These are phyloP conservation scores for Anadara kagoshimensis DNA, from an alignment of 1,140 invertebrate genomes.

Conservation along the genomic window DNA sequence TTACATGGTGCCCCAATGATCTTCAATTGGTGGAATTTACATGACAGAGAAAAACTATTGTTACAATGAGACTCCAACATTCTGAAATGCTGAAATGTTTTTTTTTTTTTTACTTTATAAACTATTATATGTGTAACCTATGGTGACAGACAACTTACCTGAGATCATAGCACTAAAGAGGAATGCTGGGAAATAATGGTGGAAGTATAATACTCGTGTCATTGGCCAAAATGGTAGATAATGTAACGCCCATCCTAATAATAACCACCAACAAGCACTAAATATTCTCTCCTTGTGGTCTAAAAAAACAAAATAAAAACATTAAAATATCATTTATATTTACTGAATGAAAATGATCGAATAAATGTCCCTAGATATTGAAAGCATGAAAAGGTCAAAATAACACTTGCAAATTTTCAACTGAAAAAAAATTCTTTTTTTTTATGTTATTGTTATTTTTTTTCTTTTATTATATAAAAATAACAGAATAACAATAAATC, in stretches of 20 bases:
- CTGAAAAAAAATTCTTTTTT: no score
- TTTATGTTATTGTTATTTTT: no score
- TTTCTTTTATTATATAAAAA: no score
- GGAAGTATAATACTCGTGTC: conserved; percentile 95
- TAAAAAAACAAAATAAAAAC: conserved; percentile 53
- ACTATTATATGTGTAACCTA: neutral
- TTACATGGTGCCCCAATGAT: no score
- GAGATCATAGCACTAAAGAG: conserved; percentile 95
- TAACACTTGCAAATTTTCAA: no score
- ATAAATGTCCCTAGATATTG: neutral
- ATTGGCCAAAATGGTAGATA: conserved; percentile 97
- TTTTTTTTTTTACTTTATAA: neutral
- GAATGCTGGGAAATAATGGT: conserved; percentile 97
- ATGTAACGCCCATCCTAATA: conserved; percentile 92
- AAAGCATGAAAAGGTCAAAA: no score
- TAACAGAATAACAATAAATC: no score
- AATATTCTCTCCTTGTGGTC: conserved; percentile 74
- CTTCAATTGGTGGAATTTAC: no score
- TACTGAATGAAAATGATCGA: no score
- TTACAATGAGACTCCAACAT: neutral
- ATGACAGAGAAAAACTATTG: neutral
- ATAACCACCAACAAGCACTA: conserved; percentile 84
- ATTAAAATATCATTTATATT: neutral
- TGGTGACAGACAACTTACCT: conserved; percentile 76
- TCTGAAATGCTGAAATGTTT: neutral